Evolutionary conservation across 2,797 vertebrate genomes (phyloP), one percentile per base, ranked within the genome.

Genomic region (Sibirionetta formosa): DNA sequence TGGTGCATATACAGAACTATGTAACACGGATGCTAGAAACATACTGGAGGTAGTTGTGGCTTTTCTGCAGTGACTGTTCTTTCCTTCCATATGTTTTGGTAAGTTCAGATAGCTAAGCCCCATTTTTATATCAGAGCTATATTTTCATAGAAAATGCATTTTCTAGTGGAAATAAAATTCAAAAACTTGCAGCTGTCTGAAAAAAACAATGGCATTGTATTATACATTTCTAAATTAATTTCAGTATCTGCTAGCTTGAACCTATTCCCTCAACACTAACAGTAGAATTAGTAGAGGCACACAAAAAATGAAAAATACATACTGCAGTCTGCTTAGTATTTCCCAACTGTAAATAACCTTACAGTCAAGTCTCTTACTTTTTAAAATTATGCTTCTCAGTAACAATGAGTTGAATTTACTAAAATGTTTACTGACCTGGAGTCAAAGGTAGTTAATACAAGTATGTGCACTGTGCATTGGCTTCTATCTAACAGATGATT

Each of bases 21-120:
- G 20, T 53, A 71, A 61, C 36, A 56, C 27, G 7, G 33, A 33
- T 48, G 26, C 26, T 57, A 26, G 31, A 82, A 82, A 29, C 2
- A 14, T 8, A 38, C 1, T 75, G 7, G 9, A 71, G 12, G 15
- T 12, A 29, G 35, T 11, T 7, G 0, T 54, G 13, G 2, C 36
- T 92, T 73, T 50, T 85, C 6, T 36, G 38, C 33, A 56, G 15
- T 29, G 46, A 51, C 38, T 48, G 3, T 22, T 80, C 24, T 35
- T 82, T 61, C 20, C 9, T 2, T 51, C 61, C 40, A 6, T 1
- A 14, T 18, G 9, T 91, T 82, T 70, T 40, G 6, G 15, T 51
- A 27, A 46, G 23, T 40, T 17, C 51, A 54, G 5, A 11, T 68
- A 80, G 12, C 11, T 66, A 66, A 27, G 35, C 12, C 7, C 38